Evolutionary conservation across 2,888 invertebrate species (phyloP).

Genomic region (Trichopria drosophilae): DNA sequence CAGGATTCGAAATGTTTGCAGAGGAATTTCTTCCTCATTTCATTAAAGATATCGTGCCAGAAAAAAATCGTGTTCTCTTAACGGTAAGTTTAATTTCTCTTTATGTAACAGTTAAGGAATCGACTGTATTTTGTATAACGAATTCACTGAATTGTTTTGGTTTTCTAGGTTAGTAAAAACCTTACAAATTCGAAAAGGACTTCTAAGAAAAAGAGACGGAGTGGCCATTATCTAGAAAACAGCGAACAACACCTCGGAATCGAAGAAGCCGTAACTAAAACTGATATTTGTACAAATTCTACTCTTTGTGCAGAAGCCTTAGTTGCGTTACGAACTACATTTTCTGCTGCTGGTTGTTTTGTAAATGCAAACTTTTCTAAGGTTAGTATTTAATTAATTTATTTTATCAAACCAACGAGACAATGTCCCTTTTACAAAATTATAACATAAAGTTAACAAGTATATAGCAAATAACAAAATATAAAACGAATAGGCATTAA

Average conservation of each 20-base stretch:
- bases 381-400: too few relatives aligned
- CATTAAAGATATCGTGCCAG: slow-evolving; percentile 46
- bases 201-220: slow-evolving; percentile 45
- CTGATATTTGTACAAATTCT: slow-evolving; percentile 34
- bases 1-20: slow-evolving; percentile 45
- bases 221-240: slow-evolving; percentile 44
- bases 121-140: background rate
- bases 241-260: too few relatives aligned
- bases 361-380: slow-evolving; percentile 43
- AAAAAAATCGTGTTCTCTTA: slow-evolving; percentile 43
- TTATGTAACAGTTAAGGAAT: background rate
- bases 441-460: too few relatives aligned
- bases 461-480: too few relatives aligned
- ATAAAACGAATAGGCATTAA: too few relatives aligned
- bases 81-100: slow-evolving; percentile 39
- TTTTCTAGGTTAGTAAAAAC: too few relatives aligned
- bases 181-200: slow-evolving; percentile 49
- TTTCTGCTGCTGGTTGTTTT: slow-evolving; percentile 38
- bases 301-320: slow-evolving; percentile 45
- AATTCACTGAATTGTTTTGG: too few relatives aligned
- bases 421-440: too few relatives aligned
- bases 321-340: slow-evolving; percentile 42
- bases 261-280: too few relatives aligned
- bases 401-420: too few relatives aligned
- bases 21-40: slow-evolving; percentile 44